Base-by-base conservation (phyloP, 2,797 vertebrate genomes). In the Ispidina picta region DNA sequence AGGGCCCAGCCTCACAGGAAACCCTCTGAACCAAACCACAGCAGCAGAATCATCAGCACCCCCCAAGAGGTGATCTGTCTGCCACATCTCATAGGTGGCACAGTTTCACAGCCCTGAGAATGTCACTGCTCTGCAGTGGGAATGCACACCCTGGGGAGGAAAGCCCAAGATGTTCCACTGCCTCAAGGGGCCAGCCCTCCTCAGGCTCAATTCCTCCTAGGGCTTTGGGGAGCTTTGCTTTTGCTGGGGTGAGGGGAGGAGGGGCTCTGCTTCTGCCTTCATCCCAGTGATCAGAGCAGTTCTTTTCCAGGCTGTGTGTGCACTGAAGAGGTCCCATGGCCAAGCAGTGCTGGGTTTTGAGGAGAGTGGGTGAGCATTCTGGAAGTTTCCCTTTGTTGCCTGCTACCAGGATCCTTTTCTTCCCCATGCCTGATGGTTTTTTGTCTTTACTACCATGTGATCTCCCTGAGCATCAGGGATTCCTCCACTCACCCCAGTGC, bases 1-100 rank as follows among this genome's bases (percentile, higher is more conserved):
- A 87, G 86, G 69, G 39, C 69, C 70, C 31, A 87, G 86, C 75
- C 83, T 88, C 41, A 55, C 94, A 94, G 96, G 96, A 96, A 96
- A 66, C 54, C 43, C 60, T 94, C 52, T 86, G 90, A 88, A 76
- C 62, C 46, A 93, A 91, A 86, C 82, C 83, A 91, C 83, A 85
- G 91, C 25, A 77, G 44, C 86, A 91, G 58, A 94, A 69, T 80
- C 74, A 80, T 84, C 54, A 46, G 39, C 74, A 65, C 72, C 72
- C 59, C 90, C 49, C 8, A 89, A 5, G 37, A 37, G 37, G 37
- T 37, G 37, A 88, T 46, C 65, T 37, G 39, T 73, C 85, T 95
- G 58, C 72, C 25, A 80, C 81, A 90, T 91, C 90, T 75, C 70
- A 90, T 39, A 93, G 78, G 86, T 90, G 76, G 91, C 86, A 94